A percentile compares a stretch with the other conserved stretches of the same genome.
These are phyloP conservation scores for Argyresthia goedartella DNA, from an alignment of 2,888 invertebrate species.

Conservation along the genomic window DNA sequence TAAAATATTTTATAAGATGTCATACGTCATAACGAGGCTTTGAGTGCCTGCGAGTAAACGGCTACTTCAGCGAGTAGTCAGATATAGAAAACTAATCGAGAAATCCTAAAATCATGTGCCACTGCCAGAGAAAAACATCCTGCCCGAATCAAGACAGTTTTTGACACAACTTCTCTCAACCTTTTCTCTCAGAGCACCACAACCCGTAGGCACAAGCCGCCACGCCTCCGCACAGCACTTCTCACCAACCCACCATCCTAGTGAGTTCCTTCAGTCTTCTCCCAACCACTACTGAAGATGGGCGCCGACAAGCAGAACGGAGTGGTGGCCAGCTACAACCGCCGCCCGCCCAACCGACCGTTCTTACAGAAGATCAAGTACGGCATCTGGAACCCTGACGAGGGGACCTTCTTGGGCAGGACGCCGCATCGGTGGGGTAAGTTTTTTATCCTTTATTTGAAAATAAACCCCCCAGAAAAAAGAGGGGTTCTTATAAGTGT, in stretches of 20 bases:
- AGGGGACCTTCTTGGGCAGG: constrained; percentile 73
- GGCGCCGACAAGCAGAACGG: constrained; percentile 57
- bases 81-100: too few species aligned
- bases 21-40: too few species aligned
- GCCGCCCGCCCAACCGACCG: constrained; percentile 48
- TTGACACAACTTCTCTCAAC: neutral
- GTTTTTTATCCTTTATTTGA: constrained; percentile 20
- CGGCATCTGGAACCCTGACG: constrained; percentile 71
- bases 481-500: too few species aligned
- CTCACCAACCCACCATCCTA: too few species aligned
- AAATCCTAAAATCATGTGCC: too few species aligned
- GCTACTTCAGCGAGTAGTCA: too few species aligned
- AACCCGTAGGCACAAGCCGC: neutral
- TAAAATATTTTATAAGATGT: too few species aligned
- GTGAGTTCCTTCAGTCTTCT: neutral
- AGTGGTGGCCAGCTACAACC: constrained; percentile 39
- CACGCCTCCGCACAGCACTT: neutral
- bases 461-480: too few species aligned
- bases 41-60: too few species aligned
- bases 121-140: too few species aligned
- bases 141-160: neutral
- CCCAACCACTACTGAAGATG: constrained; percentile 28
- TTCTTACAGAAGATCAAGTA: constrained; percentile 45
- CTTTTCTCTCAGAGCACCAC: neutral
- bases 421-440: constrained; percentile 78